These are phyloP conservation scores for Hyperopisus bebe DNA, from an alignment of 2,113 vertebrate species.

Conservation along the genomic window DNA sequence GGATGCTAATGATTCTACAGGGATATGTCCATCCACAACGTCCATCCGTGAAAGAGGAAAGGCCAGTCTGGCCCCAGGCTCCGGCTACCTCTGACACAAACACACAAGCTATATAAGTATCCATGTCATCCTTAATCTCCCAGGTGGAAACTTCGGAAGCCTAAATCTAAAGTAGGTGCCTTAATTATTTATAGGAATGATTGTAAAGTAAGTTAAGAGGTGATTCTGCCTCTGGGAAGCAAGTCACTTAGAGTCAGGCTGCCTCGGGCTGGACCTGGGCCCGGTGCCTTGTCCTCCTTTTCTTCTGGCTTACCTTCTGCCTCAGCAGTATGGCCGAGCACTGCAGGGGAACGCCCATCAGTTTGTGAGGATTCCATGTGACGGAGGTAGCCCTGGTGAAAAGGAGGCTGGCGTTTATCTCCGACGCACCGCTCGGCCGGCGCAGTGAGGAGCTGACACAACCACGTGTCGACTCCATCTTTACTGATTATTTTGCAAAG, in stretches of 20 bases:
- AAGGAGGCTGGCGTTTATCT: neutral
- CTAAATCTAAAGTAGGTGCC: neutral
- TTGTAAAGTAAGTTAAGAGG: neutral
- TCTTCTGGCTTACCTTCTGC: constrained; percentile 50
- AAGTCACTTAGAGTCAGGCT: neutral
- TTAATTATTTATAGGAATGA: neutral
- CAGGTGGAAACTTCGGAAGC: neutral
- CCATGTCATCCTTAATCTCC: neutral
- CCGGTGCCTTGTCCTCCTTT: neutral
- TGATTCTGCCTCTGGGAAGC: neutral
- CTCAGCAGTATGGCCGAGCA: constrained; percentile 57
- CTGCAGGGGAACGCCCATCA: constrained; percentile 60
- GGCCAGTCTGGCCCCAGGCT: neutral
- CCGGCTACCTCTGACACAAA: neutral
- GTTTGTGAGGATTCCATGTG: constrained; percentile 68
- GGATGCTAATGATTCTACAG: neutral
- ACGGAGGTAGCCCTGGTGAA: constrained; percentile 53
- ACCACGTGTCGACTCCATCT: neutral
- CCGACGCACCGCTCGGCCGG: neutral
- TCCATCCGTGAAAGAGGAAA: neutral
- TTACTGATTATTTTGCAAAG: neutral
- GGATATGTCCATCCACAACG: neutral
- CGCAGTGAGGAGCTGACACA: neutral
- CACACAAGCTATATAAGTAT: neutral
- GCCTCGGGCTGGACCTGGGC: neutral